A percentile compares a stretch with the other conserved stretches of the same genome.
phyloP scores from a whole-genome alignment of 2,888 invertebrate genomes.

The Pammene fasciana region DNA sequence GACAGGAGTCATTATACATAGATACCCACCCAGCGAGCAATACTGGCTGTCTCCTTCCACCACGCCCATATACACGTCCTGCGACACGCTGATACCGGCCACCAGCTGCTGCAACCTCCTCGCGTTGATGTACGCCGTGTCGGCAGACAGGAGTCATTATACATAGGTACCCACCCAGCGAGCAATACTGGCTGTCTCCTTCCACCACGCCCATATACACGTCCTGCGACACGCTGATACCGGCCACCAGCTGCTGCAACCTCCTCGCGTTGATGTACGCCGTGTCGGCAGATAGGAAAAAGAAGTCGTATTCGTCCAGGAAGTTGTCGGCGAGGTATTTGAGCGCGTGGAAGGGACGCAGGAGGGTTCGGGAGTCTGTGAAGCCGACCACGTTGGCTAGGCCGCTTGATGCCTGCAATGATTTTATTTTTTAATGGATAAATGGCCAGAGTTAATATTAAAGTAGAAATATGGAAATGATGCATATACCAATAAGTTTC shows the following conservation, averaged over 20 bases:
- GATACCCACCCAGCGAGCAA: conserved; percentile 86
- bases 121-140: conserved; percentile 93
- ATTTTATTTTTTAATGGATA: too few species aligned
- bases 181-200: conserved; percentile 85
- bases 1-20: too few species aligned
- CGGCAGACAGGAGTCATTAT: too few species aligned
- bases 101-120: conserved; percentile 88
- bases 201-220: conserved; percentile 90
- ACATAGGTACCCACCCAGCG: conserved; percentile 84
- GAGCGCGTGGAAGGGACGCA: conserved; percentile 93
- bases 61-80: conserved; percentile 92
- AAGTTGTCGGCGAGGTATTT: conserved; percentile 96
- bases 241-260: conserved; percentile 87
- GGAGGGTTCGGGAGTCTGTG: conserved; percentile 88
- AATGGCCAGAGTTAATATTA: too few species aligned
- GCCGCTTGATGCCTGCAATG: conserved; percentile 57
- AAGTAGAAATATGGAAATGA: too few species aligned
- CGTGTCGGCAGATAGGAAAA: conserved; percentile 92
- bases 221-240: conserved; percentile 92
- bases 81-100: conserved; percentile 90
- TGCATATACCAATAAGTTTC: too few species aligned
- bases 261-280: conserved; percentile 92
- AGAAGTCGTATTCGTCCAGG: conserved; percentile 95
- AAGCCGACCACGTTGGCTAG: conserved; percentile 92
- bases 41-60: conserved; percentile 84